Percentiles rank a stretch among this genome's conserved stretches.
These are phyloP conservation scores for Spatula clypeata DNA, from an alignment of 2,797 vertebrate species.

Conservation along the genomic window DNA sequence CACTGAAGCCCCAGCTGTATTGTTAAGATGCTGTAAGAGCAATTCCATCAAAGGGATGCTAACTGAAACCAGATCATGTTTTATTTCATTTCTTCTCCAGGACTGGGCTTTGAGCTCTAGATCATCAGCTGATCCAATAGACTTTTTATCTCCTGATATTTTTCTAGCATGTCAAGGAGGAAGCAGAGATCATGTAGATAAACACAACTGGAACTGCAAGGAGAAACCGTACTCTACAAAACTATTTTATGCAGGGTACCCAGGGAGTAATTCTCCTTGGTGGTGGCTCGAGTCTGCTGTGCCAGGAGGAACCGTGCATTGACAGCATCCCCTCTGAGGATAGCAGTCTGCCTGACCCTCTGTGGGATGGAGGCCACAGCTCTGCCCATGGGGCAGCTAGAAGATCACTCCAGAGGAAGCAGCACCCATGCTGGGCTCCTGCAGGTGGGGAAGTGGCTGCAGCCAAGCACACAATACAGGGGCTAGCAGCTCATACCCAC, in stretches of 20 bases:
- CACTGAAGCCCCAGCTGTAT: not conserved
- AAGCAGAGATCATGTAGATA: not conserved
- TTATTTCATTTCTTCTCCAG: not conserved
- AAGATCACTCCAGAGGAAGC: not conserved
- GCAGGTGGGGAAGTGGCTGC: accelerated
- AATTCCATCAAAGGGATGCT: not conserved
- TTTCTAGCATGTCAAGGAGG: not conserved
- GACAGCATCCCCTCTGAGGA: not conserved
- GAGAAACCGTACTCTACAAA: not conserved
- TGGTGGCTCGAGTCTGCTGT: accelerated
- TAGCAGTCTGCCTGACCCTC: not conserved
- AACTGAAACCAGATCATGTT: not conserved
- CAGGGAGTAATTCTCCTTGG: not conserved
- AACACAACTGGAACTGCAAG: not conserved
- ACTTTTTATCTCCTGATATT: not conserved
- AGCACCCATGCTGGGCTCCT: not conserved
- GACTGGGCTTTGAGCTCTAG: not conserved
- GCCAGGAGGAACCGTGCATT: not conserved
- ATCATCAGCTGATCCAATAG: not conserved
- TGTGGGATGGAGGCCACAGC: not conserved
- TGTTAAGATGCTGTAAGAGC: not conserved
- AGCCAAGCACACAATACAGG: not conserved
- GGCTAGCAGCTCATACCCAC: not conserved
- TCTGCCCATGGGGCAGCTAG: not conserved
- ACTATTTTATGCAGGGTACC: accelerated